Evolutionary conservation across 2,888 invertebrate genomes (phyloP).

Genomic region (Erynnis tages): DNA sequence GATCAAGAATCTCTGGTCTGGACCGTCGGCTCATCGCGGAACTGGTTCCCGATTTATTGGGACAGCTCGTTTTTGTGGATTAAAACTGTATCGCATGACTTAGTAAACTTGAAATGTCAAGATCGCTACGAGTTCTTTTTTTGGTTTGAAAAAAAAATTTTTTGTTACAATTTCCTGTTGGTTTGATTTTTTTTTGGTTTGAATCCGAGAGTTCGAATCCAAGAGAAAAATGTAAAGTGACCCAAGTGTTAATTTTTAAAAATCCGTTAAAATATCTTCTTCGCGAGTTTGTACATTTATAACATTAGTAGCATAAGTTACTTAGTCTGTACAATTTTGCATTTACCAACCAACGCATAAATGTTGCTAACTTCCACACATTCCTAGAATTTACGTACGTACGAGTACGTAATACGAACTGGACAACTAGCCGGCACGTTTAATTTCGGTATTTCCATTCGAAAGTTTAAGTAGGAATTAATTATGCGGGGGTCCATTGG

Average conservation of each 20-base stretch:
- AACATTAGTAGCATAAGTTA: too few species aligned
- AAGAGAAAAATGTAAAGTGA: background rate
- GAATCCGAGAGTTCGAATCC: background rate
- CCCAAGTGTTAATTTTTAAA: too few species aligned
- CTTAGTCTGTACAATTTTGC: too few species aligned
- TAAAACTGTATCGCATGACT: conserved; percentile 11
- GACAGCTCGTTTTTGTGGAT: conserved; percentile 1
- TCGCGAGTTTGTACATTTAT: too few species aligned
- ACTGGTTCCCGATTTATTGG: conserved; percentile 19
- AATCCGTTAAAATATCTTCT: too few species aligned
- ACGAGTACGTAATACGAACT: background rate
- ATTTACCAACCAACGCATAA: too few species aligned
- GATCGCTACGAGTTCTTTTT: too few species aligned
- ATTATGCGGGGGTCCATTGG: conserved; percentile 38
- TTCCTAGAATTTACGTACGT: background rate
- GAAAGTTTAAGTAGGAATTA: conserved; percentile 33
- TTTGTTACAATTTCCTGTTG: too few species aligned
- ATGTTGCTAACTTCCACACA: too few species aligned
- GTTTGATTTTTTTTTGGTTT: too few species aligned
- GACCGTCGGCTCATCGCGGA: conserved; percentile 13
- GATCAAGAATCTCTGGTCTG: background rate
- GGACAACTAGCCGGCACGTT: conserved; percentile 1
- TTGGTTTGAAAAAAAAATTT: too few species aligned
- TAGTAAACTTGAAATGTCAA: background rate
- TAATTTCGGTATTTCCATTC: conserved; percentile 20